phyloP scores from a whole-genome alignment of 2,797 vertebrate genomes.

The Rhadinocentrus ornatus region DNA sequence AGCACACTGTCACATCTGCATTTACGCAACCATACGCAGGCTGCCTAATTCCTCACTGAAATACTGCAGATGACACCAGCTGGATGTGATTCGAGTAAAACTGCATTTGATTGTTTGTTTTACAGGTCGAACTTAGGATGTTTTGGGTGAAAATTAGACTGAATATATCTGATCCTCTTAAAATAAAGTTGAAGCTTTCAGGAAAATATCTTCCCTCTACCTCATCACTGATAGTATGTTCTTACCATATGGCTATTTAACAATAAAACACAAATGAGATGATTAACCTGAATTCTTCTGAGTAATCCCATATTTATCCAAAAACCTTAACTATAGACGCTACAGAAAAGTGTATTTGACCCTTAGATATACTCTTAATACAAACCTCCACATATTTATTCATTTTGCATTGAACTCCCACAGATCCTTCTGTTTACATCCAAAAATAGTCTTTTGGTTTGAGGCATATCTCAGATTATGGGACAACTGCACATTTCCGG shows the following conservation, averaged over 20 bases:
- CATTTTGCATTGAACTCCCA: constrained; percentile 29
- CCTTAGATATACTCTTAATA: not conserved
- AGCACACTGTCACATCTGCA: constrained; percentile 30
- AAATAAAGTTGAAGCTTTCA: constrained; percentile 22
- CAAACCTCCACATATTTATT: constrained; percentile 6
- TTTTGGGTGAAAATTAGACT: not conserved
- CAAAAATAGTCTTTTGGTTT: constrained; percentile 56
- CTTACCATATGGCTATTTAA: not conserved
- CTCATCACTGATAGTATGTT: too few relatives aligned
- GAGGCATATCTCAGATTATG: constrained; percentile 55
- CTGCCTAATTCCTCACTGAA: not conserved
- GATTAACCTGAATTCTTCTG: not conserved
- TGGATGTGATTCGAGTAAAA: not conserved
- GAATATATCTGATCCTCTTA: not conserved
- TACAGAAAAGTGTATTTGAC: not conserved
- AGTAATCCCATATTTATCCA: not conserved
- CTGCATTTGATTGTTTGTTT: not conserved
- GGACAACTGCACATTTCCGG: constrained; percentile 48
- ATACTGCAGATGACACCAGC: not conserved
- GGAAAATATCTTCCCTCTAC: too few relatives aligned
- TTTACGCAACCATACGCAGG: not conserved
- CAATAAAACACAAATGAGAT: not conserved
- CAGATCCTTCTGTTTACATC: constrained; percentile 42
- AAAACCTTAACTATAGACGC: not conserved
- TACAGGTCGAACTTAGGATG: not conserved